Percentiles rank a stretch among this genome's conserved stretches.
These are phyloP conservation scores for Rhinatrema bivittatum DNA, from an alignment of 2,797 vertebrate species.

Conservation along the genomic window DNA sequence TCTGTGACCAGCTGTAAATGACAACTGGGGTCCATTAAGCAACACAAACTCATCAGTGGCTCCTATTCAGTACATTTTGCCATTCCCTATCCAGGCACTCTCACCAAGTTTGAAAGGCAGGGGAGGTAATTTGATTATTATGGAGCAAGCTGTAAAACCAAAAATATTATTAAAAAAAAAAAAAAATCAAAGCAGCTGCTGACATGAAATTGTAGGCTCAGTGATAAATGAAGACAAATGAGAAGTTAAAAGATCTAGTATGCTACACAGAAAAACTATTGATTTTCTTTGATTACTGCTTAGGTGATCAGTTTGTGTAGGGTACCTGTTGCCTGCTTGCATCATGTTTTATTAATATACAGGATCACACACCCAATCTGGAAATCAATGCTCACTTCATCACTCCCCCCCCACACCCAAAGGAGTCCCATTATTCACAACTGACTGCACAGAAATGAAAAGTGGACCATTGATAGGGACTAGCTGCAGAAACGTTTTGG, in stretches of 20 bases:
- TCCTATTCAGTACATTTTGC: rapidly evolving
- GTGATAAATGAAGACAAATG: conserved; percentile 40
- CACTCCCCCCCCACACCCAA: conserved; percentile 64
- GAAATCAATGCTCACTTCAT: conserved; percentile 76
- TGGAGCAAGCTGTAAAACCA: conserved; percentile 22
- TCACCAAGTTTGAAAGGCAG: conserved; percentile 1
- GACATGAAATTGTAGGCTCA: conserved; percentile 42
- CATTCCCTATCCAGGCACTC: background rate
- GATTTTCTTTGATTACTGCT: conserved; percentile 55
- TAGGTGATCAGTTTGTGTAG: conserved; percentile 50
- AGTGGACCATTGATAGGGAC: conserved; percentile 65
- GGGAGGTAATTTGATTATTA: conserved; percentile 20
- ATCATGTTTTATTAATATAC: conserved; percentile 59
- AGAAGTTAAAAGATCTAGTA: conserved; percentile 42
- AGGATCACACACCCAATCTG: conserved; percentile 59
- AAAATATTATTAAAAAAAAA: conserved; percentile 15
- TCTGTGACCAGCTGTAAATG: conserved; percentile 32
- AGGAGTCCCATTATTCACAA: conserved; percentile 72
- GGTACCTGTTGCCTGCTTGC: conserved; percentile 50
- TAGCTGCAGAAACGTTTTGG: conserved; percentile 59
- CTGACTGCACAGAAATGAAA: conserved; percentile 68
- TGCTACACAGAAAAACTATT: conserved; percentile 47
- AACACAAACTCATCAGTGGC: conserved; percentile 20
- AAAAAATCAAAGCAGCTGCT: conserved; percentile 28
- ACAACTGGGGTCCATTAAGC: conserved; percentile 29